Conservation (phyloP, 2,797 vertebrate species). For the Pseudochaenichthys georgianus region DNA sequence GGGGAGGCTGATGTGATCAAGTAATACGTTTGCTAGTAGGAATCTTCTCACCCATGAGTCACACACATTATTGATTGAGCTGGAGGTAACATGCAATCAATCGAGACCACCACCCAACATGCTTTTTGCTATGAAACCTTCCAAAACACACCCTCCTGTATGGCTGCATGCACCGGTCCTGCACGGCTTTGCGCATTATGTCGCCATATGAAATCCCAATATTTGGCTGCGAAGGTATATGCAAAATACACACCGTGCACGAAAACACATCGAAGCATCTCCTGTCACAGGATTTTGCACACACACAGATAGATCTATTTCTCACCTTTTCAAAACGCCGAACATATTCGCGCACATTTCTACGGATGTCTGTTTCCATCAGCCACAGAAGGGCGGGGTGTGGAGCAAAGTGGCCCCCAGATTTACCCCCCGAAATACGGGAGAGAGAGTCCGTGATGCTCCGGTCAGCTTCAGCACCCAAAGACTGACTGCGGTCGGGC, state of each 20-base stretch:
- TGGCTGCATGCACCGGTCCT: slow-evolving; percentile 37
- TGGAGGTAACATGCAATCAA: slow-evolving; percentile 34
- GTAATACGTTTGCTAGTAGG: slow-evolving; percentile 10
- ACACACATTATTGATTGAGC: slow-evolving; percentile 29
- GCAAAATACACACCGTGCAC: background rate
- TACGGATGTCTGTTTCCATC: slow-evolving; percentile 79
- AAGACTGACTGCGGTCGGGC: slow-evolving; percentile 61
- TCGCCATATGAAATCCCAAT: slow-evolving; percentile 29
- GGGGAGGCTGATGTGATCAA: slow-evolving; percentile 5
- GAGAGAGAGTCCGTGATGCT: slow-evolving; percentile 13
- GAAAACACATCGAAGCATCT: slow-evolving; percentile 17
- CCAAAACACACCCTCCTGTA: slow-evolving; percentile 8
- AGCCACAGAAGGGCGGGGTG: slow-evolving; percentile 52
- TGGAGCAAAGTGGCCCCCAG: slow-evolving; percentile 37
- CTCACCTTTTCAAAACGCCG: slow-evolving; percentile 89
- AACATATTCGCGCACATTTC: slow-evolving; percentile 88
- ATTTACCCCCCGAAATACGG: background rate
- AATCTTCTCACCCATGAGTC: slow-evolving; percentile 35
- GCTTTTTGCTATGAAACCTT: background rate
- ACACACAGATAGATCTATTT: slow-evolving; percentile 3
- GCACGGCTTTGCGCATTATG: slow-evolving; percentile 73
- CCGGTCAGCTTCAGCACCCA: slow-evolving; percentile 60
- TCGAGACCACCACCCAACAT: background rate
- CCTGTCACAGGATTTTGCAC: slow-evolving; percentile 26
- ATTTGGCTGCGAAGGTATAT: background rate